Evolutionary conservation across 1,140 invertebrate genomes (phyloP).

Genomic region (Phortica variegata): DNA sequence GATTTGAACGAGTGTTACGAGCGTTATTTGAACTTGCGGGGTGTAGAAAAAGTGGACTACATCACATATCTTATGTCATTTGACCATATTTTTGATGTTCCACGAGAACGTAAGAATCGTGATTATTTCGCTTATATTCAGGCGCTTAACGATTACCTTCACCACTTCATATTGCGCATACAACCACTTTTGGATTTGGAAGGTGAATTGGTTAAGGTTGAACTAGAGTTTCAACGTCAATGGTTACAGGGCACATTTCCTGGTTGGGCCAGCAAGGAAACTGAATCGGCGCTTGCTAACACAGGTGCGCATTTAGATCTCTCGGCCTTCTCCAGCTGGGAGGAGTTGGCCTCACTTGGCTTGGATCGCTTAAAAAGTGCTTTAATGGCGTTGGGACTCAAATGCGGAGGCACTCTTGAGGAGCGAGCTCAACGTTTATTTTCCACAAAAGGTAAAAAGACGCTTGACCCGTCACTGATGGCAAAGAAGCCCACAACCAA

Average conservation of each 20-base stretch:
- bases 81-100: constrained; percentile 95
- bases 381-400: constrained; percentile 93
- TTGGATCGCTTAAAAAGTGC: constrained; percentile 97
- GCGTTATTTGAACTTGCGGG: constrained; percentile 95
- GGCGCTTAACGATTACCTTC: constrained; percentile 83
- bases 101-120: constrained; percentile 90
- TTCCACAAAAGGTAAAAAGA: constrained; percentile 90
- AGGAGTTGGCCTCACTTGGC: constrained; percentile 94
- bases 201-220: constrained; percentile 74
- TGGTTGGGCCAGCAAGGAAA: constrained; percentile 93
- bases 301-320: constrained; percentile 95
- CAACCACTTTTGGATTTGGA: constrained; percentile 89
- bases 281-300: constrained; percentile 86
- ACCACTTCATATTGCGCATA: constrained; percentile 80
- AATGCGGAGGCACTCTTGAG: constrained; percentile 97
- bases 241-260: constrained; percentile 89
- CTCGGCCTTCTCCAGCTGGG: constrained; percentile 95
- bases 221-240: constrained; percentile 81
- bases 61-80: constrained; percentile 92
- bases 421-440: constrained; percentile 95
- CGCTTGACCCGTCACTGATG: constrained; percentile 86
- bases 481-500: constrained; percentile 77
- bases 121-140: constrained; percentile 91
- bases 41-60: constrained; percentile 96
- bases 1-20: constrained; percentile 98